A percentile compares a stretch with the other conserved stretches of the same genome.
These are phyloP conservation scores for Lochmaea crataegi DNA, from an alignment of 2,888 invertebrate genomes.

Conservation along the genomic window DNA sequence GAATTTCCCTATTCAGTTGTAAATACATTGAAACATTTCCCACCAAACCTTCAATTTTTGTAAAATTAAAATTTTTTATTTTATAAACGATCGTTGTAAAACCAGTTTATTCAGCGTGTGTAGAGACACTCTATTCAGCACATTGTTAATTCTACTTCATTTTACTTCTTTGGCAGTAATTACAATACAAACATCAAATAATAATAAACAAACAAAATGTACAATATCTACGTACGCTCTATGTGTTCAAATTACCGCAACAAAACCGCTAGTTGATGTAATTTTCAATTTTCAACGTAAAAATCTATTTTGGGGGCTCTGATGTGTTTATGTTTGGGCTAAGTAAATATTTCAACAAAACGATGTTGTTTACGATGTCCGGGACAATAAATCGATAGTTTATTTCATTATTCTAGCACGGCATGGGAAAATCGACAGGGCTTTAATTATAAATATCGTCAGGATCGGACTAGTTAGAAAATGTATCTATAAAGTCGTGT, in stretches of 20 bases:
- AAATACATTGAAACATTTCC: too few species aligned
- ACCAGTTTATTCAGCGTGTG: too few species aligned
- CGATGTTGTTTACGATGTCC: conserved; percentile 23
- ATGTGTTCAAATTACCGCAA: conserved; percentile 9
- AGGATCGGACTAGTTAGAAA: neutral
- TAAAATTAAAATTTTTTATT: too few species aligned
- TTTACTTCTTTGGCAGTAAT: neutral
- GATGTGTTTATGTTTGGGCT: conserved; percentile 6
- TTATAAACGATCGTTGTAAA: too few species aligned
- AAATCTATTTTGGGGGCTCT: conserved; percentile 5
- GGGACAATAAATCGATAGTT: conserved; percentile 17
- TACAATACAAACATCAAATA: neutral
- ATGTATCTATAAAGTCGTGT: neutral
- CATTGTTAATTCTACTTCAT: neutral
- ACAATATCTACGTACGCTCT: neutral
- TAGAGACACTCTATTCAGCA: neutral
- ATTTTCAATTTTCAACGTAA: conserved; percentile 17
- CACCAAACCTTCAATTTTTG: too few species aligned
- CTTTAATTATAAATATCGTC: conserved; percentile 4
- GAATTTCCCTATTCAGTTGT: too few species aligned
- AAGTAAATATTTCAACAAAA: conserved; percentile 8
- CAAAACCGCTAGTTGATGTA: conserved; percentile 13
- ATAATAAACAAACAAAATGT: conserved; percentile 10
- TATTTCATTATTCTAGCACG: conserved; percentile 18
- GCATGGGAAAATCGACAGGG: neutral